Evolutionary conservation across 2,113 vertebrate species (phyloP).

Genomic region (Oplegnathus fasciatus): DNA sequence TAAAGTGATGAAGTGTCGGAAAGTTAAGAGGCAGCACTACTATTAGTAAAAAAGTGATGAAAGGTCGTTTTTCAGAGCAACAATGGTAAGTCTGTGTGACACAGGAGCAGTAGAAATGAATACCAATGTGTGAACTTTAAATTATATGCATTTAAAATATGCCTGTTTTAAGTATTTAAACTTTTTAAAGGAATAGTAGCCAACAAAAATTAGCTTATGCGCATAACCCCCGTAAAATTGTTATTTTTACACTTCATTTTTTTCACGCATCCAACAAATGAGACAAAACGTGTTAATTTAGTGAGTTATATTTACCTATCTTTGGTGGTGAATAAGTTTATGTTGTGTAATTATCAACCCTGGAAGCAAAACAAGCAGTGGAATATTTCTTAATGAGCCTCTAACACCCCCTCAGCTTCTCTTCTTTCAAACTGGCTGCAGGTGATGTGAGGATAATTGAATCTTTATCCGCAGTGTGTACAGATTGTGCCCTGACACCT

Average conservation of each 20-base stretch:
- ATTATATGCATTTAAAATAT: neutral
- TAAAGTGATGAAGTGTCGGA: conserved; percentile 9
- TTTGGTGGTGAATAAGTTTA: too few species aligned
- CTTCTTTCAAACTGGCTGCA: neutral
- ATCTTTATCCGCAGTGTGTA: conserved; percentile 12
- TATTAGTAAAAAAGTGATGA: neutral
- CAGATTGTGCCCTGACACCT: conserved; percentile 33
- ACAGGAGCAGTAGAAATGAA: neutral
- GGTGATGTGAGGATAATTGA: conserved; percentile 15
- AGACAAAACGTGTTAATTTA: neutral
- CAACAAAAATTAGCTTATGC: neutral
- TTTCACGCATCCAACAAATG: neutral
- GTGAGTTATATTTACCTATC: too few species aligned
- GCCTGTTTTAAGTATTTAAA: neutral
- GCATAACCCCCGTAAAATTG: too few species aligned
- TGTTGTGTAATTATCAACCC: too few species aligned
- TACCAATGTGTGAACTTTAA: neutral
- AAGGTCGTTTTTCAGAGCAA: conserved; percentile 1
- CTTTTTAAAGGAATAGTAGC: neutral
- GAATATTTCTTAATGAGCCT: conserved; percentile 25
- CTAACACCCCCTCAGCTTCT: neutral
- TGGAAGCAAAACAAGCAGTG: conserved; percentile 26
- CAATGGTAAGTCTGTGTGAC: neutral
- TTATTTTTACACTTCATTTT: neutral
- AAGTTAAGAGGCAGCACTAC: neutral